Base-by-base conservation (phyloP, 2,797 vertebrate genomes). In the Smutsia temminckii region DNA sequence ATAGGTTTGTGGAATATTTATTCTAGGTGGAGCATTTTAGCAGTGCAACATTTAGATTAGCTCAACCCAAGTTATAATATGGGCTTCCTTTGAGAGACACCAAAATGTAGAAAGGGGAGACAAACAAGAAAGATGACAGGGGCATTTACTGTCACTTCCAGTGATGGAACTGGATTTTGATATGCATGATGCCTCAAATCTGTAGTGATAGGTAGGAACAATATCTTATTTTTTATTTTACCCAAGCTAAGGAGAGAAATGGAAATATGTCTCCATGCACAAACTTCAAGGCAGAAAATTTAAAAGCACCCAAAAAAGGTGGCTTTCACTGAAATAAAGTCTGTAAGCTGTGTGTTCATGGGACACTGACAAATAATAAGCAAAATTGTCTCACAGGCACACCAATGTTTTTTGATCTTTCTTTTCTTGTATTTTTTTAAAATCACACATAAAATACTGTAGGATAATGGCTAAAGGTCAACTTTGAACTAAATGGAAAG, bases 401-500 rank as follows among this genome's bases (percentile, higher is more conserved):
- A 74, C 10, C 55, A 51, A 23, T 66, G 29, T 17, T 89, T 83
- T 66, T 40, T 63, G 51, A 2, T 79, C 49, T 88, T 71, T 80
- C 6, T 42, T 18, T 88, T 69, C 16, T 59, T 81, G 2, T 46
- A 37, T 34, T 51, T 40, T 69, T n/a, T 87, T 49, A 51, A 79
- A 84, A 80, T 68, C 16, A 64, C 25, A 55, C 37, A 10, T 85
- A 71, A 61, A 91, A 91, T 93, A 34, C 93, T 68, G 11, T 32
- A 85, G 10, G 18, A 55, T 95, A 37, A 95, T 78, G 92, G 27
- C 6, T 92, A 14, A 78, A 78, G 21, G 29, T 55, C n/a, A 96
- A 93, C n/a, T 97, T 96, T 92, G 37, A 95, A 95, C 53, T 95
- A 97, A 95, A 97, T 97, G 94, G 55, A 80, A 92, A 93, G 68